These are phyloP conservation scores for Alces alces DNA, from an alignment of 2,113 vertebrate genomes.

Conservation along the genomic window DNA sequence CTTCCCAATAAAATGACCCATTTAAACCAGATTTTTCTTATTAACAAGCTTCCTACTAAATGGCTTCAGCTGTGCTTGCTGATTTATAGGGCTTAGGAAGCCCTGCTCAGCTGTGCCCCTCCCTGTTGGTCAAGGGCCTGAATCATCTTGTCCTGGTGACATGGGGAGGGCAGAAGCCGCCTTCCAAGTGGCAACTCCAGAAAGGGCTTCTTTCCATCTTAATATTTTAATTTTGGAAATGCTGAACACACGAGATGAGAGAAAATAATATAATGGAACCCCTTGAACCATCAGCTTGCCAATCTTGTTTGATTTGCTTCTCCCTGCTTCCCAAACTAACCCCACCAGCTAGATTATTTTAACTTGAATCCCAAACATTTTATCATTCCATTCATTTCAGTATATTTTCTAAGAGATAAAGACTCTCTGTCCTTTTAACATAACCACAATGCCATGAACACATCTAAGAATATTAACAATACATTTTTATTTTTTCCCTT, in stretches of 20 bases:
- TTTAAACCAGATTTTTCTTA: constrained; percentile 74
- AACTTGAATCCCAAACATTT: background rate
- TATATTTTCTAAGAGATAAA: constrained; percentile 23
- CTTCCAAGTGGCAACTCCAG: background rate
- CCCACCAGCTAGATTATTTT: background rate
- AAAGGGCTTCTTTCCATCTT: background rate
- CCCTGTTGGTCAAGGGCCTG: background rate
- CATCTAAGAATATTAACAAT: constrained; percentile 2
- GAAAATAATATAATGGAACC: background rate
- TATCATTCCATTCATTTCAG: background rate
- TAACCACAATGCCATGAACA: background rate
- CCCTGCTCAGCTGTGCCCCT: background rate
- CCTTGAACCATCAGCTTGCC: background rate
- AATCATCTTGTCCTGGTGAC: background rate
- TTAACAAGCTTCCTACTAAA: constrained; percentile 67
- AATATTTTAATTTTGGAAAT: background rate
- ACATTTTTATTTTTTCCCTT: background rate
- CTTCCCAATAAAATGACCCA: constrained; percentile 67
- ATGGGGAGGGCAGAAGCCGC: background rate
- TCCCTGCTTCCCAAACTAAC: background rate
- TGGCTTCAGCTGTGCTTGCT: constrained; percentile 67
- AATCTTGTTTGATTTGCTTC: background rate
- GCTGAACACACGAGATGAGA: background rate
- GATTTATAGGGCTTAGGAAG: constrained; percentile 40
- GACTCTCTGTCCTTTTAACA: background rate